Conservation (phyloP, 2,113 vertebrate genomes). For the Halcyon malimbica region DNA sequence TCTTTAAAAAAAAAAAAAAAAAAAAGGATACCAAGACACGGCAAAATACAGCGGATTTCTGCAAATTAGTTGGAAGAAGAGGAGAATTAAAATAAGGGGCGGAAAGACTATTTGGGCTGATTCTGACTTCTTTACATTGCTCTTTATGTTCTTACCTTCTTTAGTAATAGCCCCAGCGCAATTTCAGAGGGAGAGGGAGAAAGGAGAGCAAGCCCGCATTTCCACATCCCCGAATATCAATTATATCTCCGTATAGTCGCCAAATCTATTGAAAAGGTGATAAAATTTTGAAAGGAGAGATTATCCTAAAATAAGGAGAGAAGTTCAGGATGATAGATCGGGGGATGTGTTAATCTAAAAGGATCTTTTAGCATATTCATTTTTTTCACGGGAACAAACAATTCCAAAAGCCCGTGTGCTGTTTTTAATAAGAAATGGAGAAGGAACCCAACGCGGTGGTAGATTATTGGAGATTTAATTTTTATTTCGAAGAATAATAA, state of each 20-base stretch:
- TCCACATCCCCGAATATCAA: not conserved
- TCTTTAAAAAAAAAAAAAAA: not conserved
- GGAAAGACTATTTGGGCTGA: not conserved
- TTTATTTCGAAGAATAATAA: slow-evolving; percentile 58
- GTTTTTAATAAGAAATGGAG: not conserved
- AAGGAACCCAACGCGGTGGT: not conserved
- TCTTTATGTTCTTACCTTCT: not conserved
- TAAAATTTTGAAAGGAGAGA: rapidly evolving
- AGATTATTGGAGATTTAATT: not conserved
- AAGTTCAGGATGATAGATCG: rapidly evolving
- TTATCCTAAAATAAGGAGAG: not conserved
- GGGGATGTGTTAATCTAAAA: not conserved
- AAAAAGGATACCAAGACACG: not conserved
- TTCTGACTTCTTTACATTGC: not conserved
- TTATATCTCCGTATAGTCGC: rapidly evolving
- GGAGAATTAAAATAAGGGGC: not conserved
- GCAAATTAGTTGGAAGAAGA: not conserved
- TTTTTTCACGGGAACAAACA: not conserved
- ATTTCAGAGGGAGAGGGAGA: not conserved
- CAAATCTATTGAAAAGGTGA: rapidly evolving
- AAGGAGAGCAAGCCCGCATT: rapidly evolving
- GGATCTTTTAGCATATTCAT: rapidly evolving
- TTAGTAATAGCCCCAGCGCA: not conserved
- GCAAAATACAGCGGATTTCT: not conserved
- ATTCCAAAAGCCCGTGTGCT: rapidly evolving